Percentiles rank a stretch among this genome's conserved stretches.
phyloP scores from a whole-genome alignment of 2,888 invertebrate species.

The Dasypolia templi region DNA sequence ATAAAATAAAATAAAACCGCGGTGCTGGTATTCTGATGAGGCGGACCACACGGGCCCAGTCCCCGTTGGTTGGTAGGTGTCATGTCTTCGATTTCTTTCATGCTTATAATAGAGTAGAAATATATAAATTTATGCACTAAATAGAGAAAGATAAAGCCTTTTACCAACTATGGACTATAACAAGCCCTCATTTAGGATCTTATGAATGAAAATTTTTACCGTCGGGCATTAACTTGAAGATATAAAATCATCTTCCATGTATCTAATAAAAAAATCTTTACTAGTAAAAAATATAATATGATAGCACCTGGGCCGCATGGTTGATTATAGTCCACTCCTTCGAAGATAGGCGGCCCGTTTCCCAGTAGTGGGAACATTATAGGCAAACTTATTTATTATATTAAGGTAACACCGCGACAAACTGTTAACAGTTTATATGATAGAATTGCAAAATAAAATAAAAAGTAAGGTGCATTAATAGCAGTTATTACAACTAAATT shows the following conservation, averaged over 20 bases:
- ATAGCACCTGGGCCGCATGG: not conserved
- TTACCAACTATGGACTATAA: not conserved
- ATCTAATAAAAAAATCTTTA: no score
- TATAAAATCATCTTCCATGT: no score
- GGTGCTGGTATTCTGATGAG: no score
- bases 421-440: not conserved
- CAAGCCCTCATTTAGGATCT: not conserved
- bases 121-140: not conserved
- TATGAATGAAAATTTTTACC: not conserved
- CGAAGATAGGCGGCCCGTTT: not conserved
- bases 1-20: no score
- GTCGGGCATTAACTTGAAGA: no score
- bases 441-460: not conserved
- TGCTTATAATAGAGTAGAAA: not conserved
- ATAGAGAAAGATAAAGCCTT: not conserved
- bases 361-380: not conserved
- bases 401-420: not conserved
- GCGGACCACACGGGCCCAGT: not conserved
- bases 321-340: not conserved
- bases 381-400: not conserved
- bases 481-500: not conserved
- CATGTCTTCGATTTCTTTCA: not conserved
- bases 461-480: not conserved
- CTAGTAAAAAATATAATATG: not conserved
- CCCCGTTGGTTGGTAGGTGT: not conserved